phyloP scores from a whole-genome alignment of 2,888 invertebrate genomes.

The Epiblema foenella region DNA sequence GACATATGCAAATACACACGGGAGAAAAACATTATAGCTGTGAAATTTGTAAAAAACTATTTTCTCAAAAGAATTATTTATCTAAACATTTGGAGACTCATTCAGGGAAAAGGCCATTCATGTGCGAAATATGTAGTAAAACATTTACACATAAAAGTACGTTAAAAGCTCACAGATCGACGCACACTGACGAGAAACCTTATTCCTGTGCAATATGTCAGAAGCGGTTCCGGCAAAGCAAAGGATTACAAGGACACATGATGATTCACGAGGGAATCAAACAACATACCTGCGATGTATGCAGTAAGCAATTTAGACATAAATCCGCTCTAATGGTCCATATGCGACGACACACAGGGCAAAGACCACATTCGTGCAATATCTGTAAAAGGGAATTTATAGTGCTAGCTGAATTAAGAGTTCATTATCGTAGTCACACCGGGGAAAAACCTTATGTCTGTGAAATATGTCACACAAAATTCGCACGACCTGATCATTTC shows the following conservation, averaged over 20 bases:
- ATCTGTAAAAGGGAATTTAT: slow-evolving; percentile 14
- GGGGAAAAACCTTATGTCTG: slow-evolving; percentile 16
- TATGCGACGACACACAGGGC: slow-evolving; percentile 3
- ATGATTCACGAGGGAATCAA: slow-evolving; percentile 3
- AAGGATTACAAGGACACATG: slow-evolving; percentile 9
- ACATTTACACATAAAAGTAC: slow-evolving; percentile 7
- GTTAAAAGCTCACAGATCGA: slow-evolving; percentile 7
- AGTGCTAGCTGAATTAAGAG: slow-evolving; percentile 9
- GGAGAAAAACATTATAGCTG: slow-evolving; percentile 5
- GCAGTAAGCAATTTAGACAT: slow-evolving; percentile 14
- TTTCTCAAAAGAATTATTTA: not conserved
- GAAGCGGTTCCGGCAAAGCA: slow-evolving; percentile 1
- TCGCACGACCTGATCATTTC: not conserved
- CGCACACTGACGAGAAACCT: slow-evolving; percentile 3
- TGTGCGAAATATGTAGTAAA: slow-evolving; percentile 15
- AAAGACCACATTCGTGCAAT: slow-evolving; percentile 1
- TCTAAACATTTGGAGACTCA: slow-evolving; percentile 2
- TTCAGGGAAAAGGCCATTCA: not conserved
- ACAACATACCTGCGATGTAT: slow-evolving; percentile 17
- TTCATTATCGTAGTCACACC: slow-evolving; percentile 12
- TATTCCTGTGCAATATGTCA: slow-evolving; percentile 1
- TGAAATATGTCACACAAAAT: slow-evolving; percentile 15
- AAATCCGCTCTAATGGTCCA: slow-evolving; percentile 1
- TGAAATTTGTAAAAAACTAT: not conserved
- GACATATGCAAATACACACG: slow-evolving; percentile 11